These are phyloP conservation scores for Xyrauchen texanus DNA, from an alignment of 2,113 vertebrate genomes.

Conservation along the genomic window DNA sequence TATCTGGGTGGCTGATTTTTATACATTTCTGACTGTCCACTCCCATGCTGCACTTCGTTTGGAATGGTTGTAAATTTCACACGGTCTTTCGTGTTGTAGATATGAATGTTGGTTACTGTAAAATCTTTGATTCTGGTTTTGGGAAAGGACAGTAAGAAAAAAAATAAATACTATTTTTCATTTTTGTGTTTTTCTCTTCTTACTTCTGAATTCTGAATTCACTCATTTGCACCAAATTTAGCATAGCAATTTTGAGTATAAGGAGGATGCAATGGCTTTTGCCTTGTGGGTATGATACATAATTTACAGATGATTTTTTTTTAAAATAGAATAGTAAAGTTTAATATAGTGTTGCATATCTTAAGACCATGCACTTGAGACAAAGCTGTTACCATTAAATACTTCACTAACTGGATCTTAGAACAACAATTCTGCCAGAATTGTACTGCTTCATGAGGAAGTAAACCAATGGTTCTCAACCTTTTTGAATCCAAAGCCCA, in stretches of 20 bases:
- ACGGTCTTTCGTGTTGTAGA: constrained; percentile 66
- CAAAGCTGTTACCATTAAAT: too few relatives aligned
- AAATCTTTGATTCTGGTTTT: constrained; percentile 75
- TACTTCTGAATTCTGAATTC: not conserved
- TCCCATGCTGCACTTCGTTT: constrained; percentile 65
- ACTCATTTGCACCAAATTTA: too few relatives aligned
- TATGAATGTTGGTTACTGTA: constrained; percentile 70
- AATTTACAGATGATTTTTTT: too few relatives aligned
- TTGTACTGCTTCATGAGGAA: not conserved
- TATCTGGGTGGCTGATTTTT: constrained; percentile 70
- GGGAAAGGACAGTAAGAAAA: constrained; percentile 72
- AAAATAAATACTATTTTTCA: constrained; percentile 80
- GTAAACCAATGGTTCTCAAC: not conserved
- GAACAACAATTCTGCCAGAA: too few relatives aligned
- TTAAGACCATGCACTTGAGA: too few relatives aligned
- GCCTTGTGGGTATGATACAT: too few relatives aligned
- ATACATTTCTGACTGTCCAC: constrained; percentile 67
- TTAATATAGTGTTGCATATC: too few relatives aligned
- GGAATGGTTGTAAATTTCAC: constrained; percentile 67
- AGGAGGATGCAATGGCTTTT: too few relatives aligned
- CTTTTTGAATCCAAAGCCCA: too few relatives aligned
- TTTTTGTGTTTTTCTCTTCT: constrained; percentile 49
- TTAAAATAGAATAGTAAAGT: too few relatives aligned
- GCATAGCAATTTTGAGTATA: too few relatives aligned
- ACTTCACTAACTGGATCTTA: too few relatives aligned